Evolutionary conservation across 2,113 vertebrate genomes (phyloP).

Genomic region (Zosterops pallidus): DNA sequence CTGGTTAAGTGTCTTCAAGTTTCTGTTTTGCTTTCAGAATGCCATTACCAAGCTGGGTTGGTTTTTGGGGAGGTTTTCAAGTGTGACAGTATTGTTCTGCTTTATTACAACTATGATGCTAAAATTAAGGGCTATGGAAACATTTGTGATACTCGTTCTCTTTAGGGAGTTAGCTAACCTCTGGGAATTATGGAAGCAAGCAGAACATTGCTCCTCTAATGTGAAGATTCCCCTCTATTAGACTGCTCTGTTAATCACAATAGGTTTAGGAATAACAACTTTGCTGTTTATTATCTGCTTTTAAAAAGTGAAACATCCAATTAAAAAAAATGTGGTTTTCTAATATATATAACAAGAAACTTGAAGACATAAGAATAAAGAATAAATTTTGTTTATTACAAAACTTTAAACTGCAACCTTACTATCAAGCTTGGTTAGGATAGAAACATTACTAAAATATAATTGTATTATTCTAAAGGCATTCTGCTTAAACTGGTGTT

Average conservation of each 20-base stretch:
- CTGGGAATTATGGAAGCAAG: not conserved
- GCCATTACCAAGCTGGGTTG: not conserved
- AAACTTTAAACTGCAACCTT: not conserved
- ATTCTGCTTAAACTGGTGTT: not conserved
- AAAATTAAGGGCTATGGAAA: not conserved
- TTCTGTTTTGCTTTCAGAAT: not conserved
- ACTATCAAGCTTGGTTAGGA: not conserved
- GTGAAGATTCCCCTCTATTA: not conserved
- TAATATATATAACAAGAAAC: not conserved
- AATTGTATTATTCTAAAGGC: not conserved
- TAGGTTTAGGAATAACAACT: not conserved
- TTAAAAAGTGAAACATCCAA: not conserved
- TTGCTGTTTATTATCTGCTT: not conserved
- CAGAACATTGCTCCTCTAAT: not conserved
- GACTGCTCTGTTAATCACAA: not conserved
- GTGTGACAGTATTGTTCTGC: not conserved
- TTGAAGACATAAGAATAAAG: not conserved
- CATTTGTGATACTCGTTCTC: not conserved
- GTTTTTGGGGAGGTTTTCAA: not conserved
- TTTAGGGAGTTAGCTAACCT: not conserved
- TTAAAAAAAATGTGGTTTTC: fast-evolving
- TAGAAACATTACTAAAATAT: not conserved
- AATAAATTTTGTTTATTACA: not conserved
- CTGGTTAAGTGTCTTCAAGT: not conserved
- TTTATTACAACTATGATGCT: not conserved